Percentiles rank a stretch among this genome's conserved stretches.
phyloP scores from a whole-genome alignment of 2,113 vertebrate genomes.

The Fulica atra region DNA sequence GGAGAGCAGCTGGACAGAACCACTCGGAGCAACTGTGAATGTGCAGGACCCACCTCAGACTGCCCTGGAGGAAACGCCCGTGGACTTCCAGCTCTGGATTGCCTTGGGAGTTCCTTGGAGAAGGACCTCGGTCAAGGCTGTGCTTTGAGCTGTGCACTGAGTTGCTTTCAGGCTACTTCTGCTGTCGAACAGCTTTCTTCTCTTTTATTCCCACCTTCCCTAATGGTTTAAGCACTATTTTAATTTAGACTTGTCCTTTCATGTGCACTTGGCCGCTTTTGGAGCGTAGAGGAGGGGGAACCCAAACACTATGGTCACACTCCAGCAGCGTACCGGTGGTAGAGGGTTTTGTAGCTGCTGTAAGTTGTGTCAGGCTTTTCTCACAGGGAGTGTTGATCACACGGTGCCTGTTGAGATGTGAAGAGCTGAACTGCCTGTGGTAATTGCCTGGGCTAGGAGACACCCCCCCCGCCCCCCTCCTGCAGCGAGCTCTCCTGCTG shows the following conservation, averaged over 20 bases:
- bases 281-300: neutral
- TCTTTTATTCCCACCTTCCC: neutral
- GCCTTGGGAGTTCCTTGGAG: neutral
- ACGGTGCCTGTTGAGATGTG: neutral
- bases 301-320: neutral
- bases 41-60: neutral
- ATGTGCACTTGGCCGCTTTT: slow-evolving; percentile 15
- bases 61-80: neutral
- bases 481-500: neutral
- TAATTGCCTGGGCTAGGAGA: neutral
- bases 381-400: neutral
- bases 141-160: neutral
- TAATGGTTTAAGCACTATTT: slow-evolving; percentile 36
- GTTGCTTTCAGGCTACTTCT: neutral
- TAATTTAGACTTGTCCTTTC: slow-evolving; percentile 18
- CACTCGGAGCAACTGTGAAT: slow-evolving; percentile 27
- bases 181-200: neutral
- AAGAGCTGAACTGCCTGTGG: neutral
- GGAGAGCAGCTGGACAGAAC: neutral
- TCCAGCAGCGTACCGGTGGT: neutral
- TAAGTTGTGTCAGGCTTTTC: neutral
- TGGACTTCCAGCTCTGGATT: neutral
- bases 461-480: neutral
- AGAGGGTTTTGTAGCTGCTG: neutral
- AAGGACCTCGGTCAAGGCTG: neutral